Evolutionary conservation across 2,797 vertebrate species (phyloP), one percentile per base, ranked within the genome.

Genomic region (Steatocranus sp.): DNA sequence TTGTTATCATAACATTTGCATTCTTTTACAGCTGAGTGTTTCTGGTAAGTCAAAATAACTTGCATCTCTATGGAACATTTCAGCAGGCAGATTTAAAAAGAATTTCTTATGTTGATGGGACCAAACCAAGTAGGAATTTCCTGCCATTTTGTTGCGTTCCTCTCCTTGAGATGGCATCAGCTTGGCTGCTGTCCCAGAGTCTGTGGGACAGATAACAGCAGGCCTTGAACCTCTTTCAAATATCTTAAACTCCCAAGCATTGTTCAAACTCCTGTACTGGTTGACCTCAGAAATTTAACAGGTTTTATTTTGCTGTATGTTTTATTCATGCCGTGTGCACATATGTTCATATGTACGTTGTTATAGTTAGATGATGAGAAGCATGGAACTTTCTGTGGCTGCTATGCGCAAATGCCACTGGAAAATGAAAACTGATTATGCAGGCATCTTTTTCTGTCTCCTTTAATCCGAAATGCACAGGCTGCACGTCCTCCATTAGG

Each of bases 141-240:
- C 96, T 93, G 92, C 91, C 84, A 95, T 96, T 96, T 96, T 92
- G 87, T 85, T 91, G 88, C 80, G 87, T 94, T 95, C 92, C 91
- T 93, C 91, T 79, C 85, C 84, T 86, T 74, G 85, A 92, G 94
- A 93, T 93, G 88, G 82, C 87, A 95, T 95, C 93, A 91, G 91
- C 86, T 92, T 93, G 95, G 94, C 93, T 80, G 79, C 68, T 86
- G 82, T 93, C 92, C 94, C 88, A 32, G 87, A 83, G 84, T 86
- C 88, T 86, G 88, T 75, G 88, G 88, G 89, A 86, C 87, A 92
- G 94, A 95, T 94, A 93, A 92, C 89, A 83, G 82, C 76, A 79
- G 73, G 73, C 81, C 87, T 91, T 87, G 81, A 86, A 87, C 80
- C 78, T 49, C 80, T 89, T 88, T 92, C 83, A 93, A 90, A 90